Conservation (phyloP, 1,140 invertebrate species). For the Scaptomyza pallida region DNA sequence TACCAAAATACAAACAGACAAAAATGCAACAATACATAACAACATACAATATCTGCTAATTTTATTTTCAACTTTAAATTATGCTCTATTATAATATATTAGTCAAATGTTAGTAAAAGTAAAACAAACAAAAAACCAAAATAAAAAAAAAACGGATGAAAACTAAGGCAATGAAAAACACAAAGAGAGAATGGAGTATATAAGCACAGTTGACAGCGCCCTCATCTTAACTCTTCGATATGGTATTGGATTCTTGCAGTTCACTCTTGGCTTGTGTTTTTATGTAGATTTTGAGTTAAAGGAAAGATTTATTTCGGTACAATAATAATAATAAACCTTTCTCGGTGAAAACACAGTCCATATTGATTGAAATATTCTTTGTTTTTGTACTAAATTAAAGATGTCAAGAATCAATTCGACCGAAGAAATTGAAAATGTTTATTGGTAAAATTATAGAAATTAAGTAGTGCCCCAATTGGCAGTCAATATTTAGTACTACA, state of each 20-base stretch:
- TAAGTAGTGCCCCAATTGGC: slow-evolving; percentile 35
- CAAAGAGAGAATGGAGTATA: slow-evolving; percentile 10
- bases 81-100: slow-evolving; percentile 77
- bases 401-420: slow-evolving; percentile 8
- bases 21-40: slow-evolving; percentile 51
- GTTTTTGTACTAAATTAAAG: no score
- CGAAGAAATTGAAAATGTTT: slow-evolving; percentile 7
- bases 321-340: no score
- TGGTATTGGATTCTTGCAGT: neutral
- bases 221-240: neutral
- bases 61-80: slow-evolving; percentile 78
- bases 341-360: no score
- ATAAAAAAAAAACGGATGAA: slow-evolving; percentile 30
- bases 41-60: slow-evolving; percentile 78
- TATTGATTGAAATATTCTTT: no score
- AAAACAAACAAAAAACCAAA: slow-evolving; percentile 29
- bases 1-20: slow-evolving; percentile 46
- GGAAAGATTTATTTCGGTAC: no score
- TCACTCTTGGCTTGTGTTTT: neutral
- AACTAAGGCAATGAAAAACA: slow-evolving; percentile 28
- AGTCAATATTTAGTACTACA: neutral
- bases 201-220: slow-evolving; percentile 47
- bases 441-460: neutral
- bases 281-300: no score
- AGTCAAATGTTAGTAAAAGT: slow-evolving; percentile 72